Evolutionary conservation across 2,888 invertebrate genomes (phyloP).

Genomic region (Hirtodrosophila alboralis): DNA sequence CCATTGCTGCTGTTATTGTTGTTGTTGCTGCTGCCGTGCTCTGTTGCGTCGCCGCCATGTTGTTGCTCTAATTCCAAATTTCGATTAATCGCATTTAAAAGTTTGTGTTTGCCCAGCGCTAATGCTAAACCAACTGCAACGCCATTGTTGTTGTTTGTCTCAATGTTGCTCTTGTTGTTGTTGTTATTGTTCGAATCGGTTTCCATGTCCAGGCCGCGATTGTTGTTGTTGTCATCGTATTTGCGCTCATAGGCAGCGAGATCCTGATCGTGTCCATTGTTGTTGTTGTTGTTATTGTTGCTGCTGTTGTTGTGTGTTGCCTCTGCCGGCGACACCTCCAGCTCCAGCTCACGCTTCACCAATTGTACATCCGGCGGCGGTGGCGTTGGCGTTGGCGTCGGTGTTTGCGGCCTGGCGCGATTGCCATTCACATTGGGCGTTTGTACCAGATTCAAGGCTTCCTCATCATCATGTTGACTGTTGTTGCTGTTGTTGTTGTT

Average conservation of each 20-base stretch:
- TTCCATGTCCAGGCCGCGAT: slow-evolving; percentile 65
- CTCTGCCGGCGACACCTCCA: slow-evolving; percentile 41
- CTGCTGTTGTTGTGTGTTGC: slow-evolving; percentile 25
- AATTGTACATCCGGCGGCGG: slow-evolving; percentile 64
- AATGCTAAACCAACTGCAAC: slow-evolving; percentile 52
- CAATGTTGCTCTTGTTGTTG: slow-evolving; percentile 58
- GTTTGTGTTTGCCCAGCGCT: slow-evolving; percentile 65
- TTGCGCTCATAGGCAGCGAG: slow-evolving; percentile 64
- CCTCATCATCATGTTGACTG: slow-evolving; percentile 67
- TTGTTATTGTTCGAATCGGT: slow-evolving; percentile 77
- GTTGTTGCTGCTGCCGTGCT: slow-evolving; percentile 31
- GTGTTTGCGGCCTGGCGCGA: slow-evolving; percentile 54
- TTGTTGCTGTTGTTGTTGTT: slow-evolving; percentile 26
- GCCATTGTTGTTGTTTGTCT: slow-evolving; percentile 35
- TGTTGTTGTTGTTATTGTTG: slow-evolving; percentile 49
- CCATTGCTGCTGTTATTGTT: slow-evolving; percentile 40
- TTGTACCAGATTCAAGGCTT: slow-evolving; percentile 83
- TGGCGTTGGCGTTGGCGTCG: slow-evolving; percentile 53
- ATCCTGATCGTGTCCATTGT: slow-evolving; percentile 63
- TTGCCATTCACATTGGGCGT: slow-evolving; percentile 61
- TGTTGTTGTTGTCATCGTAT: slow-evolving; percentile 77
- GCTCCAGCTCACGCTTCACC: slow-evolving; percentile 66
- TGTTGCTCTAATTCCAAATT: slow-evolving; percentile 55
- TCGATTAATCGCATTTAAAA: slow-evolving; percentile 63
- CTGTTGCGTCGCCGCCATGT: slow-evolving; percentile 20